Evolutionary conservation across 2,797 vertebrate species (phyloP).

Genomic region (Phoxinus dragarum): DNA sequence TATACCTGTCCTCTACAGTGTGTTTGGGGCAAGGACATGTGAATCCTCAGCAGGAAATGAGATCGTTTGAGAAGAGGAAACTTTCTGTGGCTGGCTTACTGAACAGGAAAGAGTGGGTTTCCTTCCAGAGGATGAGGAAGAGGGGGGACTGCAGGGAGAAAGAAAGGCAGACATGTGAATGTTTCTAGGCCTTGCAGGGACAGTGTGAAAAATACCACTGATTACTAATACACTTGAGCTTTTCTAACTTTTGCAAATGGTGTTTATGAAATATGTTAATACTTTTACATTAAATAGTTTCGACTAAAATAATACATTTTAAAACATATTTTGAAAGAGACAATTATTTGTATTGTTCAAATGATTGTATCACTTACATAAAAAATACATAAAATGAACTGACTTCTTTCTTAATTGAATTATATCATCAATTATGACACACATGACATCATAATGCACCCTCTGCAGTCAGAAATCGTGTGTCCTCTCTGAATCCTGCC

Average conservation of each 20-base stretch:
- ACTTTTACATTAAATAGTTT: not conserved
- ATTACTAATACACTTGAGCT: not conserved
- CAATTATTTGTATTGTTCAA: not conserved
- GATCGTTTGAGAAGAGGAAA: slow-evolving; percentile 56
- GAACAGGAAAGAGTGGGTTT: slow-evolving; percentile 55
- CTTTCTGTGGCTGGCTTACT: slow-evolving; percentile 38
- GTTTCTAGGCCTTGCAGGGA: not conserved
- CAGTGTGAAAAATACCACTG: not conserved
- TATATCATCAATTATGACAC: not conserved
- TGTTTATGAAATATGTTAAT: not conserved
- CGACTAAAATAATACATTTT: not conserved
- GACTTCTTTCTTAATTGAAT: not conserved
- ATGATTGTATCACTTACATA: not conserved
- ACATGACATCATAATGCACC: not conserved
- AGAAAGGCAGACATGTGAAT: slow-evolving; percentile 18
- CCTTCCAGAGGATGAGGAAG: slow-evolving; percentile 54
- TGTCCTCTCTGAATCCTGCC: not conserved
- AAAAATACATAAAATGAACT: not conserved
- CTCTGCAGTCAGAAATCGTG: not conserved
- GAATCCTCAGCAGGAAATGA: slow-evolving; percentile 59
- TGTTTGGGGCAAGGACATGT: slow-evolving; percentile 41
- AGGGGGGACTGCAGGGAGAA: slow-evolving; percentile 26
- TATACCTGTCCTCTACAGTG: slow-evolving; percentile 23
- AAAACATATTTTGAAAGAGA: not conserved
- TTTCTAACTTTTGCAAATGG: not conserved